Evolutionary conservation across 2,113 vertebrate genomes (phyloP), one percentile per base, ranked within the genome.

Genomic region (Diglossa brunneiventris): DNA sequence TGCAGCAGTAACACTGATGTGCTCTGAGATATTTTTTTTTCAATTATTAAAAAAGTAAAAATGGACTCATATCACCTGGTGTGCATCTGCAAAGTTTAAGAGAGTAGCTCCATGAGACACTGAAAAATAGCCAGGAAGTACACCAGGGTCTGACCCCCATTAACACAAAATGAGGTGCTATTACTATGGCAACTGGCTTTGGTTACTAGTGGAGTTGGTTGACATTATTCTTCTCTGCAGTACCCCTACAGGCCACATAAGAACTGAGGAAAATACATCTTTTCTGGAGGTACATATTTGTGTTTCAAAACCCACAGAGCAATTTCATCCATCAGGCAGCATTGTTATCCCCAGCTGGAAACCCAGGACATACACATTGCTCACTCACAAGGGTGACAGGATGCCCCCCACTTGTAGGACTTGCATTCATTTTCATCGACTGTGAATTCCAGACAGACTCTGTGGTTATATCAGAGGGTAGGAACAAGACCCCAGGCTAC

Each of bases 301-400:
- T 70, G 33, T 78, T 84, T 82, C 56, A 39, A 68, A 74, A 39
- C 3, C 12, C 33, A 50, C 0, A 17, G 35, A 58, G 15, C 20
- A 82, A 44, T 67, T 75, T 70, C n/a, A 70, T 41, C 69, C 33
- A 24, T 49, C 7, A 1, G 0, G 4, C 24, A 78, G 47, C 31
- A 17, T 4, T 42, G 24, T 37, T 44, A 41, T 15, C 18, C 13
- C 9, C 1, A 2, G 6, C 11, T 47, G 35, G 63, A 39, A 75
- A 35, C 1, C 2, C 15, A 42, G 37, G 53, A 19, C 3, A 1
- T 4, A n/a, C 4, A 20, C 16, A 35, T 59, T 1, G 6, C 4
- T 52, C 42, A 27, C 68, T 28, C 9, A 1, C 3, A 3, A 0
- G 1, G 47, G 31, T 41, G 50, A 42, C 37, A 50, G 33, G 64